Evolutionary conservation across 2,113 vertebrate genomes (phyloP).

Genomic region (Catagonus wagneri): DNA sequence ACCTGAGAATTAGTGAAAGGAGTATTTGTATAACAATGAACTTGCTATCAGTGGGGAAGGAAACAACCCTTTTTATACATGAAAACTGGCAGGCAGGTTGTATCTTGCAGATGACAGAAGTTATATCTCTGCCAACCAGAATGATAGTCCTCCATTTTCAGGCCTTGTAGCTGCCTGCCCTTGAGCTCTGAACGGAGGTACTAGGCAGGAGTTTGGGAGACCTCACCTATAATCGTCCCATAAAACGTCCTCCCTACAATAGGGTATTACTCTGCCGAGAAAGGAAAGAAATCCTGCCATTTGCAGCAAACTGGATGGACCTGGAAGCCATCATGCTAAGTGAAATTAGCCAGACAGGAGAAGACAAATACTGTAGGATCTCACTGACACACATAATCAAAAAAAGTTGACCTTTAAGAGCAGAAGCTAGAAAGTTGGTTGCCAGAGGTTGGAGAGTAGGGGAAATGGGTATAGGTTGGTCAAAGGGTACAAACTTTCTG

Average conservation of each 20-base stretch:
- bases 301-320: too few species aligned
- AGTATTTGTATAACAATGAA: neutral
- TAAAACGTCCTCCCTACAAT: neutral
- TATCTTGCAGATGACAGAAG: neutral
- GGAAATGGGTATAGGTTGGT: neutral
- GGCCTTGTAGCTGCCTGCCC: accelerated
- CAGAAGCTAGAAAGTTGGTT: too few species aligned
- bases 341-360: too few species aligned
- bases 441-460: too few species aligned
- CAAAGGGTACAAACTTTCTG: neutral
- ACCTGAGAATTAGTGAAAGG: neutral
- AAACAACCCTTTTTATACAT: neutral
- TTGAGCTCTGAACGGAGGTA: neutral
- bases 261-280: neutral
- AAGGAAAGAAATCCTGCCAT: neutral
- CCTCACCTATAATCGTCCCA: too few species aligned
- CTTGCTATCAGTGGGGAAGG: neutral
- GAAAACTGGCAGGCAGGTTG: neutral
- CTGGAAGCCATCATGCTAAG: too few species aligned
- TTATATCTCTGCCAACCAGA: neutral
- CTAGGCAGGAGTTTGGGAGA: neutral
- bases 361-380: neutral
- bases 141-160: neutral
- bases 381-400: neutral
- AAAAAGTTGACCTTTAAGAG: neutral